Percentiles rank a stretch among this genome's conserved stretches.
Conservation (phyloP, 2,113 vertebrate species). For the Centropus bengalensis region DNA sequence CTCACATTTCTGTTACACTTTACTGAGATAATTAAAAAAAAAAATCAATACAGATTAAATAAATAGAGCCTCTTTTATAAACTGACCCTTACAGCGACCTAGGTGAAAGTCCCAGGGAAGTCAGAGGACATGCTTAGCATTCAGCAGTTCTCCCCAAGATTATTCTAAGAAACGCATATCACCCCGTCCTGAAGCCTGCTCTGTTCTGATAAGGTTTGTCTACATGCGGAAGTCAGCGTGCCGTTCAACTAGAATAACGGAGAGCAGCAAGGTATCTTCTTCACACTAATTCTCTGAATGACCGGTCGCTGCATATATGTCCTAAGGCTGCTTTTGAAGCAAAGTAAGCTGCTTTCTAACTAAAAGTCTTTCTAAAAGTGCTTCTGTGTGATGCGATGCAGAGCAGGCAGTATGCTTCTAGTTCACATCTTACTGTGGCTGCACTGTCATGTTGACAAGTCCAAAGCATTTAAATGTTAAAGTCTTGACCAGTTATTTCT, state of each 20-base stretch:
- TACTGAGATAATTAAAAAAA: background rate
- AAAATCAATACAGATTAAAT: background rate
- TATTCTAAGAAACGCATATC: background rate
- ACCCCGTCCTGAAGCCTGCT: background rate
- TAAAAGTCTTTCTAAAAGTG: background rate
- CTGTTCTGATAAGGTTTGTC: constrained; percentile 56
- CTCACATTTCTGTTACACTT: background rate
- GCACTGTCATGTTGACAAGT: background rate
- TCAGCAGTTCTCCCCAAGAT: constrained; percentile 10
- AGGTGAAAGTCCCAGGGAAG: background rate
- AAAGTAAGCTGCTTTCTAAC: background rate
- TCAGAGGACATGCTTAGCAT: background rate
- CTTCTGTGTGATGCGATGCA: background rate
- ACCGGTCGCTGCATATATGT: background rate
- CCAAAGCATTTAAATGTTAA: background rate
- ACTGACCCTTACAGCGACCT: background rate
- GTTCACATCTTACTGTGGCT: background rate
- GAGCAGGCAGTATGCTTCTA: background rate
- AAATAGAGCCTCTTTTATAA: background rate
- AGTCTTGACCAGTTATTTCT: background rate
- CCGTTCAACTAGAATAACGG: constrained; percentile 3
- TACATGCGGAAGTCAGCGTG: background rate
- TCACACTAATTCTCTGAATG: background rate
- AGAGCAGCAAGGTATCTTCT: background rate
- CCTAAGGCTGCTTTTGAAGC: background rate